These are phyloP conservation scores for Setophaga kirtlandii DNA, from an alignment of 2,113 vertebrate species.

Conservation along the genomic window DNA sequence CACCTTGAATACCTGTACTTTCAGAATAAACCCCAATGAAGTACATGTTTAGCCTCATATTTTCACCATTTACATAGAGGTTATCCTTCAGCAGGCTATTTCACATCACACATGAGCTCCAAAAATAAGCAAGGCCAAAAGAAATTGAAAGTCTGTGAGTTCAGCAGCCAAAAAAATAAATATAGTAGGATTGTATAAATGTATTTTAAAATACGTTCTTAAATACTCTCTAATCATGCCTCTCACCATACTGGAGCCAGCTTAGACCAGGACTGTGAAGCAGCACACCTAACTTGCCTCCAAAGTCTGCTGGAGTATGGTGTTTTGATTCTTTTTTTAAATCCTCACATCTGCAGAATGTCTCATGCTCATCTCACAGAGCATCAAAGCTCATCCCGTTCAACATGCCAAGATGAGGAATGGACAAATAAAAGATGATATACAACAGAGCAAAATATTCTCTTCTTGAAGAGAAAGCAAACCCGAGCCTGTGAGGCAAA, in stretches of 20 bases:
- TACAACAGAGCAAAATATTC: slow-evolving; percentile 7
- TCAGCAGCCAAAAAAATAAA: not conserved
- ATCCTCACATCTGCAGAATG: slow-evolving; percentile 21
- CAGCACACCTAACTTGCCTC: not conserved
- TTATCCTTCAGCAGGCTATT: not conserved
- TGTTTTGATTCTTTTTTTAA: not conserved
- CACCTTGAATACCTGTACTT: not conserved
- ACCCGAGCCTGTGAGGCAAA: not conserved
- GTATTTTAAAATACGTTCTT: not conserved
- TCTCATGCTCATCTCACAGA: not conserved
- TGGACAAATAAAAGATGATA: slow-evolving; percentile 15
- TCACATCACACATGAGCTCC: not conserved
- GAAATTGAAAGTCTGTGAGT: not conserved
- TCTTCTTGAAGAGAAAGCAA: not conserved
- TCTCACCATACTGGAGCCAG: not conserved
- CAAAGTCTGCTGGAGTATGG: not conserved
- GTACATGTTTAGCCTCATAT: accelerated
- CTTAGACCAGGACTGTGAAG: not conserved
- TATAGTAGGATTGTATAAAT: not conserved
- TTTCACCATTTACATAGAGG: not conserved
- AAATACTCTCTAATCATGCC: not conserved
- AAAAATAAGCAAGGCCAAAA: not conserved
- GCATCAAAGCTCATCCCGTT: slow-evolving; percentile 32
- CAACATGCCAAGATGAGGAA: not conserved
- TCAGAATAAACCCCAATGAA: not conserved